Conservation (phyloP, 2,888 invertebrate genomes). For the Amphipoea lucens region DNA sequence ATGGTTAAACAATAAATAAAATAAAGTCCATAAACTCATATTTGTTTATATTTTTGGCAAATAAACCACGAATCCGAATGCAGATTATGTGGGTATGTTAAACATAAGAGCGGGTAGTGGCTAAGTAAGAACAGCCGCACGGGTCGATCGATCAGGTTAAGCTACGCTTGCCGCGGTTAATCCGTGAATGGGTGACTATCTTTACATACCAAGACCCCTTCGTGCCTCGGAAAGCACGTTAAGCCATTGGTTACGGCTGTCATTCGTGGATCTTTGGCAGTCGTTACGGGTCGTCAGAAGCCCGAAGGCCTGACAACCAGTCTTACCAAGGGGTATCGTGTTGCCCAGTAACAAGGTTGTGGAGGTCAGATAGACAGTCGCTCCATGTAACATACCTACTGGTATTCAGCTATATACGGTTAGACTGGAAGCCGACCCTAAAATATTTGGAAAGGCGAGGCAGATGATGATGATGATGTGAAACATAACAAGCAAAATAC, state of each 20-base stretch:
- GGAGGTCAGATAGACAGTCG: too few species aligned
- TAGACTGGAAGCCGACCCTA: neutral
- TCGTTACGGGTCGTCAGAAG: neutral
- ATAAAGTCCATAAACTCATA: too few species aligned
- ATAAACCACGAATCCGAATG: too few species aligned
- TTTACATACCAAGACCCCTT: neutral
- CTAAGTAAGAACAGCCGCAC: neutral
- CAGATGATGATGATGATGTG: neutral
- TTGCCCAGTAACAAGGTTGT: neutral
- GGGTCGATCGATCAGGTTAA: neutral
- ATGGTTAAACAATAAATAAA: too few species aligned
- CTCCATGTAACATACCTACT: neutral
- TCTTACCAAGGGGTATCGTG: neutral
- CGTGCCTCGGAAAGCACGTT: neutral
- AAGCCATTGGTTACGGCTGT: neutral
- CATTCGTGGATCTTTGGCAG: neutral
- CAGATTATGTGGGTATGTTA: neutral
- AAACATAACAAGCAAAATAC: neutral
- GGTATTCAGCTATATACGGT: neutral
- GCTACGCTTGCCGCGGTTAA: neutral
- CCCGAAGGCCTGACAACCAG: neutral
- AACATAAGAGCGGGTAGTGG: neutral
- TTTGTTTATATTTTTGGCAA: too few species aligned
- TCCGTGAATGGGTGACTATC: neutral
- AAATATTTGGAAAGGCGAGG: neutral